Evolutionary conservation across 2,797 vertebrate genomes (phyloP).

Genomic region (Pseudopleuronectes americanus): DNA sequence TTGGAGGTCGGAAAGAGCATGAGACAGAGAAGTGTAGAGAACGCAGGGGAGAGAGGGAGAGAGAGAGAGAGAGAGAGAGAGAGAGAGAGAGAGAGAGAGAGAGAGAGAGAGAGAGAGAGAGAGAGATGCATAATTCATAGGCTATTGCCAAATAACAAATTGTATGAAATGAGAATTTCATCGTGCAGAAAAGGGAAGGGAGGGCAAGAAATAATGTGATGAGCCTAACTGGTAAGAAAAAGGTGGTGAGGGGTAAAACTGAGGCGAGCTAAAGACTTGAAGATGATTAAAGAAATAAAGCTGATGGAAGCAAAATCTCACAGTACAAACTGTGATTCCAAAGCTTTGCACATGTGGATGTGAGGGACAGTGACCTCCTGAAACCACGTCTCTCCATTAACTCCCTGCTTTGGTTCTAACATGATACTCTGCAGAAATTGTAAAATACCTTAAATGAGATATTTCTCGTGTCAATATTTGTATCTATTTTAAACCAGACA

Average conservation of each 20-base stretch:
- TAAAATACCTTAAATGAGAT: not conserved
- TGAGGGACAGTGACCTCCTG: not conserved
- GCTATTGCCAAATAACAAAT: constrained; percentile 87
- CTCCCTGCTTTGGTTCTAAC: not conserved
- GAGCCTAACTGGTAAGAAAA: constrained; percentile 49
- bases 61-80: constrained; percentile 16
- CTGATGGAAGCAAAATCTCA: constrained; percentile 84
- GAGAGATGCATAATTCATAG: constrained; percentile 91
- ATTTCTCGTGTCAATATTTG: too few species aligned
- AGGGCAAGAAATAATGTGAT: constrained; percentile 43
- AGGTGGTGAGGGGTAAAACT: constrained; percentile 21
- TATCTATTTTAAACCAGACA: too few species aligned
- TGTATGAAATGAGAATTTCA: constrained; percentile 95
- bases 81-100: constrained; percentile 46
- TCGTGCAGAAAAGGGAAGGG: constrained; percentile 68
- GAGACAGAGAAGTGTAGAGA: constrained; percentile 71
- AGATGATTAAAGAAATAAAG: constrained; percentile 82
- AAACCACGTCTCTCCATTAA: not conserved
- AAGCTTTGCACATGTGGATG: not conserved
- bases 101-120: constrained; percentile 40
- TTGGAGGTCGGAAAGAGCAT: constrained; percentile 87
- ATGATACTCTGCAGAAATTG: not conserved
- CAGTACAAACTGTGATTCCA: constrained; percentile 63
- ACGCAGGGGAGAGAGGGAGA: constrained; percentile 60
- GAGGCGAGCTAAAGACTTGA: constrained; percentile 76